Evolutionary conservation across 2,888 invertebrate species (phyloP), one percentile per base, ranked within the genome.

Genomic region (Nomada fucata): DNA sequence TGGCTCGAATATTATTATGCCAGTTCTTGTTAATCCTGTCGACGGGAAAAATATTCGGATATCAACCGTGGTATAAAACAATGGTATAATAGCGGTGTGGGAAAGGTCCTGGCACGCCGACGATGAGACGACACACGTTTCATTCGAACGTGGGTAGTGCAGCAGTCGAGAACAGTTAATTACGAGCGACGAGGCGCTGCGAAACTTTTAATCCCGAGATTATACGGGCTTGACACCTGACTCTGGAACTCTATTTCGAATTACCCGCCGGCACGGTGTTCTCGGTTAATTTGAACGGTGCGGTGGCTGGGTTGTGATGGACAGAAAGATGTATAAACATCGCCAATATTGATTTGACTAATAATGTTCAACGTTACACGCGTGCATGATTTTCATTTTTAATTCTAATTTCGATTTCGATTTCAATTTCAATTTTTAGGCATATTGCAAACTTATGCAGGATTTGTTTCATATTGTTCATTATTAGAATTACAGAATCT

Each of bases 151-250:
- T 68, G 80, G 73, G 23, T 67, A 52, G 76, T 2, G 59, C 55
- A 59, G 13, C 47, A 18, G 61, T 23, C 65, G 60, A 29, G 44
- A 53, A 50, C 59, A 50, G 52, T 69, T 86, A 86, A 86, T 86
- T 86, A 86, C 57, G n/a, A 64, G 52, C 61, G 68, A 29, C 57
- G 42, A 76, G 75, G 61, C 72, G 60, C 64, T 67, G 69, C 50
- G 81, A 63, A 79, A 86, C 84, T 84, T 86, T 86, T 86, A 82
- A 86, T 86, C 76, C 76, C 69, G 59, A 42, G 68, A 84, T 79
- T 79, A 84, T 64, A 47, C 47, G 44, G 29, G 61, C 60, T 60
- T 78, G 57, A 68, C 71, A 59, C 67, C 68, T 64, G 59, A 77
- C 71, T 71, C 60, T 42, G 42, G 44, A 73, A 69, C 44, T 61